phyloP scores from a whole-genome alignment of 2,888 invertebrate species.

The Hoplodrina ambigua region DNA sequence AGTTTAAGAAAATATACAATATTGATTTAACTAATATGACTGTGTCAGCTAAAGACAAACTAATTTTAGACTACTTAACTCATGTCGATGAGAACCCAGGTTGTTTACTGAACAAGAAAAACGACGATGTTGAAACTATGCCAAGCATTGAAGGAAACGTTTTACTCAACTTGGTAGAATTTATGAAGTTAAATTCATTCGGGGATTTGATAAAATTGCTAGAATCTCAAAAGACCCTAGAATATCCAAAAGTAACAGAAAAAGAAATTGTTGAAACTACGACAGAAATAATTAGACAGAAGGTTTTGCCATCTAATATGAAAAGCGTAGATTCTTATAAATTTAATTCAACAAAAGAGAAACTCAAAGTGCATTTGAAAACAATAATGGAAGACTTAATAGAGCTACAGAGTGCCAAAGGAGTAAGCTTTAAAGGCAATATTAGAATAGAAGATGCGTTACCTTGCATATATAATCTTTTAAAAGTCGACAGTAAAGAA shows the following conservation, averaged over 20 bases:
- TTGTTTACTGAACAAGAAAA: conserved; percentile 71
- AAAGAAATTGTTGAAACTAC: conserved; percentile 11
- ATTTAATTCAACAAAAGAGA: conserved; percentile 75
- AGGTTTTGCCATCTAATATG: background rate
- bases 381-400: conserved; percentile 80
- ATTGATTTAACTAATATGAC: conserved; percentile 70
- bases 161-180: conserved; percentile 81
- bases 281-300: background rate
- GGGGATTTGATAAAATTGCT: conserved; percentile 78
- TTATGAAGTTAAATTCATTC: conserved; percentile 82
- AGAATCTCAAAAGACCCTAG: conserved; percentile 49
- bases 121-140: conserved; percentile 51
- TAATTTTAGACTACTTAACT: conserved; percentile 80
- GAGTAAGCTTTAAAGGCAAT: conserved; percentile 65
- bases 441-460: conserved; percentile 76
- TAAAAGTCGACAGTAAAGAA: conserved; percentile 66
- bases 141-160: conserved; percentile 78
- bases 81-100: conserved; percentile 77
- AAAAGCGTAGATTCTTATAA: conserved; percentile 37
- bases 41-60: conserved; percentile 80
- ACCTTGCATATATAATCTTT: conserved; percentile 82
- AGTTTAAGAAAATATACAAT: conserved; percentile 70
- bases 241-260: conserved; percentile 11
- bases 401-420: conserved; percentile 77
- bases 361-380: conserved; percentile 81